phyloP scores from a whole-genome alignment of 2,888 invertebrate genomes.

The Cephonodes hylas region DNA sequence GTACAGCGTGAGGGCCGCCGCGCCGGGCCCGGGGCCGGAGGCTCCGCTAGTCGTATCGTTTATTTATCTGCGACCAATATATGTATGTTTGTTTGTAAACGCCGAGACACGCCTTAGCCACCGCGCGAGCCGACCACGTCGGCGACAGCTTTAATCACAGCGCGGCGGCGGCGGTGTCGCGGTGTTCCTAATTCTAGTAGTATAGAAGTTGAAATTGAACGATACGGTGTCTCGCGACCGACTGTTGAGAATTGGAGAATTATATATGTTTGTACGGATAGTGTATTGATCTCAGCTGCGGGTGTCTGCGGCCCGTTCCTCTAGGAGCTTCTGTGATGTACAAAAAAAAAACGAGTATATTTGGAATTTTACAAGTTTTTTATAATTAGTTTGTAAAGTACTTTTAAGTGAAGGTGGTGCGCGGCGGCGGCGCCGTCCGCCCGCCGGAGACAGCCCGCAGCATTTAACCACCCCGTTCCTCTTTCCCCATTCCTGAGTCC shows the following conservation, averaged over 20 bases:
- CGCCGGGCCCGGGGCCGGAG: slow-evolving; percentile 44
- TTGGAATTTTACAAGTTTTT: slow-evolving; percentile 81
- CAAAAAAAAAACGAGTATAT: slow-evolving; percentile 74
- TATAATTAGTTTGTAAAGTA: slow-evolving; percentile 79
- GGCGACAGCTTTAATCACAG: slow-evolving; percentile 61
- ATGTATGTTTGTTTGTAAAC: slow-evolving; percentile 69
- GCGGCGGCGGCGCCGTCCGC: slow-evolving; percentile 45
- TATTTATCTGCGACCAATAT: slow-evolving; percentile 78
- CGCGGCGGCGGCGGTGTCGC: slow-evolving; percentile 31
- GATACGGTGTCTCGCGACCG: slow-evolving; percentile 62
- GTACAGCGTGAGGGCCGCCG: slow-evolving; percentile 53
- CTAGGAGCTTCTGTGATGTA: slow-evolving; percentile 78
- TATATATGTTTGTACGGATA: slow-evolving; percentile 76
- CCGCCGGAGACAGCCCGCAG: slow-evolving; percentile 63
- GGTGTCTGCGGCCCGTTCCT: slow-evolving; percentile 47
- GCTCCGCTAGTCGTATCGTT: slow-evolving; percentile 67
- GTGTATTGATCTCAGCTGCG: slow-evolving; percentile 76
- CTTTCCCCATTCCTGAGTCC: slow-evolving; percentile 39
- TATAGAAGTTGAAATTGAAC: slow-evolving; percentile 71
- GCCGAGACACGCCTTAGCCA: slow-evolving; percentile 30
- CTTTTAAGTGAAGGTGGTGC: slow-evolving; percentile 74
- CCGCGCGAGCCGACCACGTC: slow-evolving; percentile 15
- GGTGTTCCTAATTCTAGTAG: slow-evolving; percentile 66
- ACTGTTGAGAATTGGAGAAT: slow-evolving; percentile 71
- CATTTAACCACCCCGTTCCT: slow-evolving; percentile 29